These are phyloP conservation scores for Bryconaethiops microstoma DNA, from an alignment of 2,797 vertebrate genomes.

Conservation along the genomic window DNA sequence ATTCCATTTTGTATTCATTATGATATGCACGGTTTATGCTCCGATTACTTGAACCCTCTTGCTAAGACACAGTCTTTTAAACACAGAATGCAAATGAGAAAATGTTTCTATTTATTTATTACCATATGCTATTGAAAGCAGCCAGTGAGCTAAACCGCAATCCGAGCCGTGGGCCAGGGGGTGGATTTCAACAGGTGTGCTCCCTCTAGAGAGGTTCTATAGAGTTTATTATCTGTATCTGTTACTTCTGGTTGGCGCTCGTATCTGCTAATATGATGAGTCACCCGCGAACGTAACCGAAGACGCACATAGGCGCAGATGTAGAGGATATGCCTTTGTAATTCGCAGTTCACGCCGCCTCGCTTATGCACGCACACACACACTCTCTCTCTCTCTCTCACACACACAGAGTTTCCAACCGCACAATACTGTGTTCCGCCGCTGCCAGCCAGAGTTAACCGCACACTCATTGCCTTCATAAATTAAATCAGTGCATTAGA, in stretches of 20 bases:
- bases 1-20: too few species aligned
- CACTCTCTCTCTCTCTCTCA: too few species aligned
- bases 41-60: background rate
- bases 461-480: constrained; percentile 49
- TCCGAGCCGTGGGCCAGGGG: background rate
- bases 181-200: background rate
- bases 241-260: background rate
- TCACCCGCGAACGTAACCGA: background rate
- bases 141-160: background rate
- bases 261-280: constrained; percentile 1
- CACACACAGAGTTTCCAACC: constrained; percentile 24
- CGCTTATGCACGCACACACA: constrained; percentile 9
- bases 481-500: constrained; percentile 54
- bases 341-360: background rate
- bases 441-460: constrained; percentile 39
- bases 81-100: background rate
- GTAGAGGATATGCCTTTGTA: constrained; percentile 6
- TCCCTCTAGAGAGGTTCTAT: background rate
- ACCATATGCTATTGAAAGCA: constrained; percentile 1
- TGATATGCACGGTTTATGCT: background rate
- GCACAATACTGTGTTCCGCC: constrained; percentile 29
- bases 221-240: constrained; percentile 5
- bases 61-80: background rate
- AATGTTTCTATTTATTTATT: background rate
- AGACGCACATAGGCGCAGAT: background rate